phyloP scores from a whole-genome alignment of 2,113 vertebrate species.

The Albula goreensis region DNA sequence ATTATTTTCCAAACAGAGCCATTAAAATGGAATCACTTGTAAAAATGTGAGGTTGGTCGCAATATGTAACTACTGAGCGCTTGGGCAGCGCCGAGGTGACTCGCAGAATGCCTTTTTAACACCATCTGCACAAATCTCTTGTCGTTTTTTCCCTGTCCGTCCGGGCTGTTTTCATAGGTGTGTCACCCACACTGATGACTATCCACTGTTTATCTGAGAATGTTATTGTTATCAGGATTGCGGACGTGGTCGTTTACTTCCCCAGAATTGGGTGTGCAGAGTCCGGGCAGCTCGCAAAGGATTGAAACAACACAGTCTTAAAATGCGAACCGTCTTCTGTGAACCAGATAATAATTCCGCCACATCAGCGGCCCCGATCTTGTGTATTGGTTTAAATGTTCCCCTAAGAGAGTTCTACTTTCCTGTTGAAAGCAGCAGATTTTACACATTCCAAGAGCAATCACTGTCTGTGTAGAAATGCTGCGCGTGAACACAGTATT shows the following conservation, averaged over 20 bases:
- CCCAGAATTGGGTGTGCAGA: neutral
- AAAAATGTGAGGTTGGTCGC: neutral
- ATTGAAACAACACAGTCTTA: neutral
- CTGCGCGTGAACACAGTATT: neutral
- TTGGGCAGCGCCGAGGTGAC: neutral
- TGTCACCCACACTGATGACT: conserved; percentile 16
- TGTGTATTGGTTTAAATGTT: neutral
- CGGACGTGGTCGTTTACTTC: conserved; percentile 5
- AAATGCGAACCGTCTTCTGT: neutral
- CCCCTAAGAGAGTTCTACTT: neutral
- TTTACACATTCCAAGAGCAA: neutral
- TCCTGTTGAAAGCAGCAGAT: neutral
- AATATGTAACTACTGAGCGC: neutral
- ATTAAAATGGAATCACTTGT: neutral
- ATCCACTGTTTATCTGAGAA: neutral
- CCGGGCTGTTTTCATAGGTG: conserved; percentile 30
- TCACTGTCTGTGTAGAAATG: neutral
- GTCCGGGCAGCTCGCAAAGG: neutral
- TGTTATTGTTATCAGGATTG: conserved; percentile 8
- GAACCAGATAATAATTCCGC: neutral
- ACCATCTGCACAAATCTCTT: conserved; percentile 12
- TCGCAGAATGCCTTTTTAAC: conserved; percentile 18
- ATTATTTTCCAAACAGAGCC: neutral
- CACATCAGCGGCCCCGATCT: neutral
- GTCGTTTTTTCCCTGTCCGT: conserved; percentile 34